Evolutionary conservation across 2,888 invertebrate species (phyloP).

Genomic region (Platycnemis pennipes): DNA sequence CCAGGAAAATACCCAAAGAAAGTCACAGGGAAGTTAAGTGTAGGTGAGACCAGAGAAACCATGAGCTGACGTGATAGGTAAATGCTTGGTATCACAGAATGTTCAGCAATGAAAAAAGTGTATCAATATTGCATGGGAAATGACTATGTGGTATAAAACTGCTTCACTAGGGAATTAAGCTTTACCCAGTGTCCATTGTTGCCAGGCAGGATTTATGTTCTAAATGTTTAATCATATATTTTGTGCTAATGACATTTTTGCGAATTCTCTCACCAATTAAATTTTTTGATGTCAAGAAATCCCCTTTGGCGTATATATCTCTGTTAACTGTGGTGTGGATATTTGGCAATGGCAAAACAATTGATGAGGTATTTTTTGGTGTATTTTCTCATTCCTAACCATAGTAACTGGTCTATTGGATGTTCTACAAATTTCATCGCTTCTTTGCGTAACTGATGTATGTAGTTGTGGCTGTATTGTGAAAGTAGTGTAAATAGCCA

Average conservation of each 20-base stretch:
- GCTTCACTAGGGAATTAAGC: slow-evolving; percentile 33
- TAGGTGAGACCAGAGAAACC: slow-evolving; percentile 41
- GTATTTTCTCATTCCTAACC: background rate
- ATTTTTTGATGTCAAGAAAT: background rate
- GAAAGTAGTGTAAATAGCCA: background rate
- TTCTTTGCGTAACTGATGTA: too few relatives aligned
- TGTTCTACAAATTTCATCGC: too few relatives aligned
- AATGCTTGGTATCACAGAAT: slow-evolving; percentile 55
- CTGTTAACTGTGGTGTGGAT: background rate
- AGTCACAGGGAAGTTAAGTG: slow-evolving; percentile 32
- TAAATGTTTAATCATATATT: slow-evolving; percentile 7
- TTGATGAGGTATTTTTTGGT: background rate
- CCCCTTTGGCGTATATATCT: background rate
- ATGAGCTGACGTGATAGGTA: slow-evolving; percentile 51
- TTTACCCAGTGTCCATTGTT: background rate
- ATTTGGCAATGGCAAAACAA: background rate
- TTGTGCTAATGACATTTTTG: background rate
- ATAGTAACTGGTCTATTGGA: too few relatives aligned
- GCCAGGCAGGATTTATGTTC: background rate
- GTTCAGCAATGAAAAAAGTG: slow-evolving; percentile 38
- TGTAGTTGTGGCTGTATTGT: too few relatives aligned
- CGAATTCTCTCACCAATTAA: background rate
- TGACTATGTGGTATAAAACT: background rate
- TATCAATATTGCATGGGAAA: slow-evolving; percentile 44
- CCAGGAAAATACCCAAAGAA: slow-evolving; percentile 44